Percentiles rank a stretch among this genome's conserved stretches.
Evolutionary conservation across 2,888 invertebrate genomes (phyloP).

Genomic region (Lasioglossum pauxillum): DNA sequence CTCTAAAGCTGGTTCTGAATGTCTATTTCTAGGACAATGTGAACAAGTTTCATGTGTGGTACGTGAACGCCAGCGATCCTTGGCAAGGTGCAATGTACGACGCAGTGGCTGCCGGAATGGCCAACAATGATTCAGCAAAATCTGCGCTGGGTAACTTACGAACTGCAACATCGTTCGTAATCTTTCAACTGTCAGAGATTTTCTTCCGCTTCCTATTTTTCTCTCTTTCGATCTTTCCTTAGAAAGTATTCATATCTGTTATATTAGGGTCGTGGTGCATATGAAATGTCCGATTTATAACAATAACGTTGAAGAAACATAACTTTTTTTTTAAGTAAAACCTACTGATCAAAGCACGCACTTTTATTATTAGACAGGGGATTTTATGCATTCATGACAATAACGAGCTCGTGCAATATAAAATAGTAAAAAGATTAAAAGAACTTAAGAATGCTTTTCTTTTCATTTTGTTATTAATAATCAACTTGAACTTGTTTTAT

Average conservation of each 20-base stretch:
- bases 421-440: too few species aligned
- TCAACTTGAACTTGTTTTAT: too few species aligned
- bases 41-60: conserved; percentile 72
- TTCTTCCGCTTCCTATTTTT: not conserved
- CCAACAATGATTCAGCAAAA: conserved; percentile 45
- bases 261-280: too few species aligned
- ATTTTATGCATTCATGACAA: too few species aligned
- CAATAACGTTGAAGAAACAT: too few species aligned
- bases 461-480: too few species aligned
- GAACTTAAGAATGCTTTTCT: too few species aligned
- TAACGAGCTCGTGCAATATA: too few species aligned
- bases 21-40: conserved; percentile 15
- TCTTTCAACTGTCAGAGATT: not conserved
- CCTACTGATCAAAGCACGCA: too few species aligned
- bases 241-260: not conserved
- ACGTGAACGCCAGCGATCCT: conserved; percentile 70
- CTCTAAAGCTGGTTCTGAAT: not conserved
- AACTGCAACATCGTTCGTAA: not conserved
- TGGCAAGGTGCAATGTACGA: conserved; percentile 67
- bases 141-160: conserved; percentile 50
- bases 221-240: not conserved
- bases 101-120: conserved; percentile 62
- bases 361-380: too few species aligned
- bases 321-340: too few species aligned
- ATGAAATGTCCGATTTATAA: too few species aligned